These are phyloP conservation scores for Oligia fasciuncula DNA, from an alignment of 2,888 invertebrate genomes.

Conservation along the genomic window DNA sequence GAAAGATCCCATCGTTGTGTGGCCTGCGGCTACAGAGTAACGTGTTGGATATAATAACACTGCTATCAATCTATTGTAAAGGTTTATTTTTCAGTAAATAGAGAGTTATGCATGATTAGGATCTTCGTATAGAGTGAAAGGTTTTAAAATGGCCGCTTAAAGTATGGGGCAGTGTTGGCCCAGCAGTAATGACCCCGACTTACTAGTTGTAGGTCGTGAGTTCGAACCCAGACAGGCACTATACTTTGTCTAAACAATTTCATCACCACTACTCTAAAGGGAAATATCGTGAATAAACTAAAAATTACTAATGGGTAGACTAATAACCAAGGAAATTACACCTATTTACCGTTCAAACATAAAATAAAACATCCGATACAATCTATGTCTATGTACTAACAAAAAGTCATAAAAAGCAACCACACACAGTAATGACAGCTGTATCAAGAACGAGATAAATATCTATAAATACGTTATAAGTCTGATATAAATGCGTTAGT, in stretches of 20 bases:
- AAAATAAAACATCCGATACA: conserved; percentile 24
- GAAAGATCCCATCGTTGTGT: conserved; percentile 32
- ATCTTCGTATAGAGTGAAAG: not conserved
- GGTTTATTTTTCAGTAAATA: conserved; percentile 50
- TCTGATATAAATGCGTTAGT: conserved; percentile 29
- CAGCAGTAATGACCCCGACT: not conserved
- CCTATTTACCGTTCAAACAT: not conserved
- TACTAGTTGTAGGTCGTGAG: not conserved
- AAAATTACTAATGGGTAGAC: too few relatives aligned
- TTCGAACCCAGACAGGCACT: too few relatives aligned
- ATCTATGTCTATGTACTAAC: not conserved
- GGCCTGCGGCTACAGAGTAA: conserved; percentile 29
- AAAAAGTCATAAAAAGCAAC: not conserved
- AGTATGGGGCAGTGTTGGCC: not conserved
- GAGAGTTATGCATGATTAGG: conserved; percentile 25
- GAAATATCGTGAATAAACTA: not conserved
- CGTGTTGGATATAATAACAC: conserved; percentile 57
- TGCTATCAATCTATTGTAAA: conserved; percentile 18
- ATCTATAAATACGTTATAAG: conserved; percentile 53
- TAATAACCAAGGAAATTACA: conserved; percentile 14
- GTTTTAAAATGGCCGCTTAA: not conserved
- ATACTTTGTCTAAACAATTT: too few relatives aligned
- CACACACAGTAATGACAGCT: conserved; percentile 45
- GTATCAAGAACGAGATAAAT: conserved; percentile 55
- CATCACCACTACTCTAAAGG: not conserved